A percentile compares a stretch with the other conserved stretches of the same genome.
Conservation (phyloP, 1,140 invertebrate species). For the Conus ventricosus region DNA sequence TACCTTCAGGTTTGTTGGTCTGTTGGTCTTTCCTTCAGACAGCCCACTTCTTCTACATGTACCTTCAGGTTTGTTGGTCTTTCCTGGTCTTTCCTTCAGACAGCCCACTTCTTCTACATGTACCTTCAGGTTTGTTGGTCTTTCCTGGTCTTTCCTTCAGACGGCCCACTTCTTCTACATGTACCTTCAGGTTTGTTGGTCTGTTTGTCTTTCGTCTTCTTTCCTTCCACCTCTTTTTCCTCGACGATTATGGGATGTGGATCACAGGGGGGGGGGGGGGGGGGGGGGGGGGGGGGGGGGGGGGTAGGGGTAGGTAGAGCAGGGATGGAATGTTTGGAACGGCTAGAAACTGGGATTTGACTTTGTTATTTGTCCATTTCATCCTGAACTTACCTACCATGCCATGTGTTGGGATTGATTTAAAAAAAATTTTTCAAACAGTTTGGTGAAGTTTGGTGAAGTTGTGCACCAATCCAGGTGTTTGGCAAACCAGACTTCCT, state of each 20-base stretch:
- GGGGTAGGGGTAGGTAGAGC: too few species aligned
- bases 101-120: constrained; percentile 75
- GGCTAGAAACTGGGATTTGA: too few species aligned
- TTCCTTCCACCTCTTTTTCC: background rate
- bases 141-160: constrained; percentile 72
- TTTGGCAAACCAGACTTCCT: too few species aligned
- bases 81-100: constrained; percentile 65
- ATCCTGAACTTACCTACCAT: too few species aligned
- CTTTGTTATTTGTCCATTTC: too few species aligned
- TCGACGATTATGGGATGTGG: background rate
- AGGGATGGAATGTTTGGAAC: too few species aligned
- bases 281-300: too few species aligned
- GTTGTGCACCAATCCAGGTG: too few species aligned
- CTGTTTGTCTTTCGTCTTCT: background rate
- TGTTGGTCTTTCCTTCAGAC: constrained; percentile 66
- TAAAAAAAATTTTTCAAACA: too few species aligned
- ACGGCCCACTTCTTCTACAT: constrained; percentile 76
- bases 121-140: constrained; percentile 69
- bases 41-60: constrained; percentile 76
- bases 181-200: constrained; percentile 59
- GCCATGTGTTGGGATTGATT: too few species aligned
- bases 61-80: constrained; percentile 65
- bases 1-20: constrained; percentile 69
- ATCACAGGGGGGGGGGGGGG: too few species aligned
- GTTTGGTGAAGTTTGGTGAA: too few species aligned